Evolutionary conservation across 1,140 invertebrate species (phyloP).

Genomic region (Drosophila nannoptera): DNA sequence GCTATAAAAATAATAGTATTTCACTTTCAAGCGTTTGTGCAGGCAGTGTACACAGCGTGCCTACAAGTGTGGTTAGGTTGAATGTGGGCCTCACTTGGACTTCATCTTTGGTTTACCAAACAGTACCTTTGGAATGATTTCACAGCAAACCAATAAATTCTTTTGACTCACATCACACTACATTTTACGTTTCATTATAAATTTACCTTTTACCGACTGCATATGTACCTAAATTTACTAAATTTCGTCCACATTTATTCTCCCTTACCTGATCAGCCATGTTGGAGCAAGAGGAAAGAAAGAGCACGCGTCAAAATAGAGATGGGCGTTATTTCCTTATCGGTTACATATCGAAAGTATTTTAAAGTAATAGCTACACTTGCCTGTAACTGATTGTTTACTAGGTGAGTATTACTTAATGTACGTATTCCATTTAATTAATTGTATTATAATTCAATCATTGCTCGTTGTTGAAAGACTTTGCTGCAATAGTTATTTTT

Average conservation of each 20-base stretch:
- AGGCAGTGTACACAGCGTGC: slow-evolving; percentile 49
- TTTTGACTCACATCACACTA: slow-evolving; percentile 17
- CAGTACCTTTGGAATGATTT: slow-evolving; percentile 6
- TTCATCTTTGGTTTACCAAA: slow-evolving; percentile 17
- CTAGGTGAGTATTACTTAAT: neutral
- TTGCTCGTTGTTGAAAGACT: too few species aligned
- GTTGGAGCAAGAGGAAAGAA: slow-evolving; percentile 79
- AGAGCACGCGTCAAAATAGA: slow-evolving; percentile 47
- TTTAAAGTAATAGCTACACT: slow-evolving; percentile 2
- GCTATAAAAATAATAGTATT: slow-evolving; percentile 50
- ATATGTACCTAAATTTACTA: slow-evolving; percentile 49
- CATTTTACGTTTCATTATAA: slow-evolving; percentile 5
- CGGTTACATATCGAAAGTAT: slow-evolving; percentile 16
- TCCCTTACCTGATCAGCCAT: slow-evolving; percentile 80
- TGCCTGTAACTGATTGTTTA: neutral
- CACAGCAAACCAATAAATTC: neutral
- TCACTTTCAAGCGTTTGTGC: slow-evolving; percentile 44
- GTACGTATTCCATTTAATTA: neutral
- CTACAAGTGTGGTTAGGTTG: slow-evolving; percentile 67
- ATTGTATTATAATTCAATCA: too few species aligned
- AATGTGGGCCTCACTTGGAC: slow-evolving; percentile 9
- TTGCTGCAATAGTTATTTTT: too few species aligned
- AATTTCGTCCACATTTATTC: slow-evolving; percentile 49
- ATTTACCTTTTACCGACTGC: slow-evolving; percentile 9
- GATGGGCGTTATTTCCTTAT: slow-evolving; percentile 26